A percentile compares a stretch with the other conserved stretches of the same genome.
Conservation (phyloP, 2,888 invertebrate species). For the Ophion obscuratus region DNA sequence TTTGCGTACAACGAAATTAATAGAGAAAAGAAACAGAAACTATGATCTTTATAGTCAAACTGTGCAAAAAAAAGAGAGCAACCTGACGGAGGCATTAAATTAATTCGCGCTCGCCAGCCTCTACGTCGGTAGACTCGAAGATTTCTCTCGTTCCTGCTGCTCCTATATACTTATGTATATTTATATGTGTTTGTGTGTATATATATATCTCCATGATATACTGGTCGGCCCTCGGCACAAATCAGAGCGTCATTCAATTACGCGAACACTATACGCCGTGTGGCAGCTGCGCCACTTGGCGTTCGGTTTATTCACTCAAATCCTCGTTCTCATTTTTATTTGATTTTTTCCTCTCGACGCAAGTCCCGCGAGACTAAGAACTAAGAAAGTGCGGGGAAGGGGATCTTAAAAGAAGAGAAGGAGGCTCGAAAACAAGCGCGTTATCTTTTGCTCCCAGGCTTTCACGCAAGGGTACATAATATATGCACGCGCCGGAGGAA, state of each 20-base stretch:
- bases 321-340: constrained; percentile 1
- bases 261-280: constrained; percentile 38
- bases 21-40: no score
- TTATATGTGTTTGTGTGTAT: no score
- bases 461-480: constrained; percentile 62
- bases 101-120: not conserved
- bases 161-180: not conserved
- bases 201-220: no score
- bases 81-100: not conserved
- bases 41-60: no score
- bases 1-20: no score
- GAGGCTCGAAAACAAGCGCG: constrained; percentile 2
- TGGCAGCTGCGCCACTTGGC: constrained; percentile 23
- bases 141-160: constrained; percentile 20
- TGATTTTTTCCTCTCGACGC: constrained; percentile 10
- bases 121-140: not conserved
- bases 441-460: constrained; percentile 33
- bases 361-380: not conserved
- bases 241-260: constrained; percentile 56
- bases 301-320: constrained; percentile 21
- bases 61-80: no score
- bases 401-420: not conserved
- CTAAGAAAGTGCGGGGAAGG: no score
- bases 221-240: not conserved
- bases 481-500: constrained; percentile 27